Base-by-base conservation (phyloP, 1,140 invertebrate species). In the Vollenhovia emeryi region DNA sequence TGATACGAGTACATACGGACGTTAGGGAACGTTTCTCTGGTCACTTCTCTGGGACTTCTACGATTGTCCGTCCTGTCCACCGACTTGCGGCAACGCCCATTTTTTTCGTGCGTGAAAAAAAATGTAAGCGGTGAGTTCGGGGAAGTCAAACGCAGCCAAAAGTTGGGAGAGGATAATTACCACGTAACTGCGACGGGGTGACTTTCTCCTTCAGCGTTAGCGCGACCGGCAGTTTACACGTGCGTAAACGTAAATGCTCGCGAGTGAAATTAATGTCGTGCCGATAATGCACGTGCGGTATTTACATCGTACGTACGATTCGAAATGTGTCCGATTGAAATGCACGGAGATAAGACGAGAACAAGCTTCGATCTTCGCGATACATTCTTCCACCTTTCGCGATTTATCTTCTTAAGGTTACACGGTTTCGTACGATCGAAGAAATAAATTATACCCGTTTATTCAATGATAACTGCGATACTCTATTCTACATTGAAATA, bases 151-250 rank as follows among this genome's bases (percentile, higher is more conserved):
- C 71, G 71, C 74, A 83, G 71, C 48, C 87, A 88, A 89, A 88
- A 82, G 87, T 62, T 84, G 85, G 68, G 76, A 71, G 78, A 86
- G 66, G 76, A 86, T 89, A 88, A 89, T 89, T 89, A 88, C 55
- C 52, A 84, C 50, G 76, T 88, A 88, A 89, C 21, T 24, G 13
- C 79, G 57, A 45, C 55, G 87, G 68, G 69, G 50, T 66, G 36
- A 86, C 87, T 89, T 89, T 89, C 88, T 88, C 87, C 59, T 78
- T 45, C 48, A 84, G 84, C 84, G 60, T 86, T 62, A 86, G 62
- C 64, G 48, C 27, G 73, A 57, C 48, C 48, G 60, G 45, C 52
- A 80, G 55, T 89, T 89, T 89, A 76, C 76, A 80, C 68, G 59
- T 69, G 73, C 87, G 86, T 88, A 89, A 89, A 74, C 87, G 86